Conservation (phyloP, 2,888 invertebrate species). For the Lamproptera curius region DNA sequence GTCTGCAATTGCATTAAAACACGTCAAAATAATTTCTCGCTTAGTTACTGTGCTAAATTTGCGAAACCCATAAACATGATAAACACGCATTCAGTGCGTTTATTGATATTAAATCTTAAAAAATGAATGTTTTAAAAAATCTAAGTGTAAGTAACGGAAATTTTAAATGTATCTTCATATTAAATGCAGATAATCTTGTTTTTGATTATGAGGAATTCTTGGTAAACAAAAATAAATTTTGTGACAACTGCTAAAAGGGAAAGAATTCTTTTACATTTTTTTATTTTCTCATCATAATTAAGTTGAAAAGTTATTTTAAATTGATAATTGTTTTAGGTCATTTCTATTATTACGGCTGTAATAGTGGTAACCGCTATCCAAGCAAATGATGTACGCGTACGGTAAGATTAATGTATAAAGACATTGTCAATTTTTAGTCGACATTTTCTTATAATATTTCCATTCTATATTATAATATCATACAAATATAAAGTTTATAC, state of each 20-base stretch:
- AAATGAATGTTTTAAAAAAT: conserved; percentile 15
- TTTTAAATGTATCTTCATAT: too few species aligned
- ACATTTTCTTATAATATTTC: too few species aligned
- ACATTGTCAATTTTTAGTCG: too few species aligned
- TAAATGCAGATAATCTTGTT: too few species aligned
- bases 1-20: not conserved
- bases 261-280: too few species aligned
- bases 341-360: not conserved
- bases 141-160: conserved; percentile 20
- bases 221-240: too few species aligned
- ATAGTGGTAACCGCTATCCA: not conserved
- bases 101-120: conserved; percentile 6
- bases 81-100: not conserved
- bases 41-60: conserved; percentile 17
- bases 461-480: too few species aligned
- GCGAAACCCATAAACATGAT: conserved; percentile 20
- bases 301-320: not conserved
- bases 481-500: too few species aligned
- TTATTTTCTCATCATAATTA: not conserved
- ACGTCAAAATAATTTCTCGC: conserved; percentile 11
- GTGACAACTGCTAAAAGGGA: too few species aligned
- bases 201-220: too few species aligned
- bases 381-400: not conserved
- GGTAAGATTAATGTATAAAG: not conserved
- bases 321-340: not conserved